Evolutionary conservation across 2,888 invertebrate genomes (phyloP).

Genomic region (Drosophila anomalata): DNA sequence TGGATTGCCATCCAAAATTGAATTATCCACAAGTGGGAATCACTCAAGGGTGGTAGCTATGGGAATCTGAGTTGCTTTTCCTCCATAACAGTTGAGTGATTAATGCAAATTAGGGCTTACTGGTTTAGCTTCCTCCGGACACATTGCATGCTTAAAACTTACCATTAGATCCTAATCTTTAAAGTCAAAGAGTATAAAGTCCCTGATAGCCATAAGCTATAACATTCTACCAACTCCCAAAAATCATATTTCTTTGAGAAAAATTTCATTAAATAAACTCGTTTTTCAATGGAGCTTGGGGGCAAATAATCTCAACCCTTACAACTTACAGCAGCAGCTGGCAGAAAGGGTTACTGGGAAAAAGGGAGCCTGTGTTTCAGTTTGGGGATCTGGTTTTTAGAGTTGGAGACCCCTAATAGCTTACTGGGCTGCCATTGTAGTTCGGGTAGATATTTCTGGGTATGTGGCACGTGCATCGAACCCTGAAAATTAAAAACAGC

Average conservation of each 20-base stretch:
- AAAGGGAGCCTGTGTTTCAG: conserved; percentile 11
- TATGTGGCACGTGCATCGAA: conserved; percentile 65
- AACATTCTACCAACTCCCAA: conserved; percentile 11
- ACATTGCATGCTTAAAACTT: not conserved
- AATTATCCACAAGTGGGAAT: conserved; percentile 62
- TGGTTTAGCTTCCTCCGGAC: not conserved
- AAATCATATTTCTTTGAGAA: conserved; percentile 10
- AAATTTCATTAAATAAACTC: conserved; percentile 23
- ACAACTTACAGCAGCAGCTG: conserved; percentile 35
- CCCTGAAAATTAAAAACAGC: conserved; percentile 68
- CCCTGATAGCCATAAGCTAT: not conserved
- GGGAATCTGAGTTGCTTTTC: conserved; percentile 20
- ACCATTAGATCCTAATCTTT: not conserved
- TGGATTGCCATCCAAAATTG: conserved; percentile 62
- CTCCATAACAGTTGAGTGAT: conserved; percentile 30
- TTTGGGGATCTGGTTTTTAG: conserved; percentile 15
- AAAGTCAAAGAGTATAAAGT: not conserved
- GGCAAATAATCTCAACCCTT: conserved; percentile 30
- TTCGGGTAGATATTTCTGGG: conserved; percentile 16
- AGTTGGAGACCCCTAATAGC: conserved; percentile 31
- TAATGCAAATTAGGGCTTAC: conserved; percentile 15
- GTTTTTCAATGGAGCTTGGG: conserved; percentile 16
- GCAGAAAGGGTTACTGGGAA: conserved; percentile 5
- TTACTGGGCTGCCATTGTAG: conserved; percentile 31
- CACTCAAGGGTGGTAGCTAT: conserved; percentile 22